phyloP scores from a whole-genome alignment of 2,113 vertebrate genomes.

The Takifugu bimaculatus region DNA sequence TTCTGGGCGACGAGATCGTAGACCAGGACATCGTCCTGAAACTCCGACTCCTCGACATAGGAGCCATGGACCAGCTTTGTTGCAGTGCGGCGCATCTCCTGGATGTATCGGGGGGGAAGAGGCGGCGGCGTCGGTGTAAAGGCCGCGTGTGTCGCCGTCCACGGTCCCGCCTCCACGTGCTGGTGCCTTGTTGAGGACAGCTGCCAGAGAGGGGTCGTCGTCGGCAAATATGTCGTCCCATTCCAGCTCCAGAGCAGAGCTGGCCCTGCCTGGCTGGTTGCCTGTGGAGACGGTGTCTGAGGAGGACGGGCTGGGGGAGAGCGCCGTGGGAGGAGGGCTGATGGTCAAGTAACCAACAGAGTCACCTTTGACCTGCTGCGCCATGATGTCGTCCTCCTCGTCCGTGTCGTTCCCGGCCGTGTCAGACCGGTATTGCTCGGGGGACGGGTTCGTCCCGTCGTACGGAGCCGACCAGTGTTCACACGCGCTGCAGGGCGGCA shows the following conservation, averaged over 20 bases:
- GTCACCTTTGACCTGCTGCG: conserved; percentile 23
- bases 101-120: conserved; percentile 85
- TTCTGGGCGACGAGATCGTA: conserved; percentile 87
- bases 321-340: conserved; percentile 6
- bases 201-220: conserved; percentile 39
- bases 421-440: conserved; percentile 63
- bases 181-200: neutral
- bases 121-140: conserved; percentile 68
- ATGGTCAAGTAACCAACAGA: conserved; percentile 24
- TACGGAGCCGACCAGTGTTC: conserved; percentile 89
- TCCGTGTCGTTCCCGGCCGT: conserved; percentile 39
- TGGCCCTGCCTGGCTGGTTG: conserved; percentile 71
- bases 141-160: neutral
- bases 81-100: conserved; percentile 87
- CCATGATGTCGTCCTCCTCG: conserved; percentile 60
- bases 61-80: conserved; percentile 82
- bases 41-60: conserved; percentile 91
- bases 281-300: conserved; percentile 38
- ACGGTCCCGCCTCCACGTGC: neutral
- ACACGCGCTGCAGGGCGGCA: conserved; percentile 76
- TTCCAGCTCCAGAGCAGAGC: conserved; percentile 77
- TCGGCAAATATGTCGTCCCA: conserved; percentile 93
- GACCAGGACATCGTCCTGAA: conserved; percentile 89
- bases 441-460: conserved; percentile 81
- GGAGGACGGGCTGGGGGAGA: conserved; percentile 35